Conservation (phyloP, 2,888 invertebrate species). For the Cosmia trapezina region DNA sequence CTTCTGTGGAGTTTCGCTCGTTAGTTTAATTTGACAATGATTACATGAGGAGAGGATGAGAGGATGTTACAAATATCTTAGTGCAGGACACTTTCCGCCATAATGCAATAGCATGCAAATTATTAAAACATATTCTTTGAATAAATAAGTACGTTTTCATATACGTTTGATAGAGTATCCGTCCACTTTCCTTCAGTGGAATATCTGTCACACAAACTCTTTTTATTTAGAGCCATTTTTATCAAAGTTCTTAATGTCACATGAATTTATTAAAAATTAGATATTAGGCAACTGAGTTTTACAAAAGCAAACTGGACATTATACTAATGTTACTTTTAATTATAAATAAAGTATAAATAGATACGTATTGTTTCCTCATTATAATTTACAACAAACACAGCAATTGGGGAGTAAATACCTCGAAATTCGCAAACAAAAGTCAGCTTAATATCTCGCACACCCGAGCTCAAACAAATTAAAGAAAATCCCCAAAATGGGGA, state of each 20-base stretch:
- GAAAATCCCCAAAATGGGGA: slow-evolving; percentile 64
- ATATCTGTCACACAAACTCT: too few relatives aligned
- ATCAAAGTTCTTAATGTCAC: too few relatives aligned
- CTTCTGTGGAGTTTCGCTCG: too few relatives aligned
- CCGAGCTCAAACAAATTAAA: slow-evolving; percentile 72
- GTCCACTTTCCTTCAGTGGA: too few relatives aligned
- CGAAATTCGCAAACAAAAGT: slow-evolving; percentile 53
- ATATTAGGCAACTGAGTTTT: too few relatives aligned
- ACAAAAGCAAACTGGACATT: too few relatives aligned
- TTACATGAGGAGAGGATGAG: too few relatives aligned
- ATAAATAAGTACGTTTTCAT: neutral
- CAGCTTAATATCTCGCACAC: slow-evolving; percentile 52
- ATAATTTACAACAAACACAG: slow-evolving; percentile 51
- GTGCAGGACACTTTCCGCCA: neutral
- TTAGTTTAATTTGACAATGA: too few relatives aligned
- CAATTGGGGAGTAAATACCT: slow-evolving; percentile 42
- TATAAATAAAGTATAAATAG: neutral
- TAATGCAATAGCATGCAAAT: neutral
- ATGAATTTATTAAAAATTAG: too few relatives aligned
- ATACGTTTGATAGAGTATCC: too few relatives aligned
- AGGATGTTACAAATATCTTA: neutral
- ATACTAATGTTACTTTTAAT: too few relatives aligned
- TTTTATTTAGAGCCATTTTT: too few relatives aligned
- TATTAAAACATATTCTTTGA: neutral
- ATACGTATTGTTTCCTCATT: slow-evolving; percentile 9